Evolutionary conservation across 2,888 invertebrate genomes (phyloP).

Genomic region (Pimpla rufipes): DNA sequence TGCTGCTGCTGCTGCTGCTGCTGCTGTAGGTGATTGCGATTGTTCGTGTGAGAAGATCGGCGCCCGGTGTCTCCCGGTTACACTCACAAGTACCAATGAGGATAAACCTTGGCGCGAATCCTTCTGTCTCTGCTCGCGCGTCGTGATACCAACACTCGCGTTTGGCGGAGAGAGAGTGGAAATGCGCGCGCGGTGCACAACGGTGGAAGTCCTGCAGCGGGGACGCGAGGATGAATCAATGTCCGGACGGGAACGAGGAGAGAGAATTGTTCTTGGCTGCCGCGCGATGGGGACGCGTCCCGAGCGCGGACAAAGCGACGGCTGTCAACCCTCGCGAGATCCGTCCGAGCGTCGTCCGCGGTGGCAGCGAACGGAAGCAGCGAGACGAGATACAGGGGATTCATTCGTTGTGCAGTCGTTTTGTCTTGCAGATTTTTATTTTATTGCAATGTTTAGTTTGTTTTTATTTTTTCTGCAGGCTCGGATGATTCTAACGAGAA

Average conservation of each 20-base stretch:
- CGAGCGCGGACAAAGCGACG: constrained; percentile 68
- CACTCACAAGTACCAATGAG: neutral
- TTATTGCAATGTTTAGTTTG: too few relatives aligned
- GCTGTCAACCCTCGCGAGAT: constrained; percentile 68
- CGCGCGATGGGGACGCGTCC: constrained; percentile 55
- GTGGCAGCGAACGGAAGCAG: constrained; percentile 52
- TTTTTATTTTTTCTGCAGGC: neutral
- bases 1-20: constrained; percentile 53
- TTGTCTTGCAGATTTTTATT: neutral
- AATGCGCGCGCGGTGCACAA: constrained; percentile 61
- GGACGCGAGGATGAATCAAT: constrained; percentile 79
- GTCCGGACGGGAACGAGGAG: constrained; percentile 74
- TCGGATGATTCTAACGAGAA: too few relatives aligned
- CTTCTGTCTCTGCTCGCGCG: constrained; percentile 1
- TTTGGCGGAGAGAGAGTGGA: constrained; percentile 69
- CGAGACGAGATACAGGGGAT: constrained; percentile 28
- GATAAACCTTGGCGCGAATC: constrained; percentile 4
- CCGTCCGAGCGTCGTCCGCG: constrained; percentile 61
- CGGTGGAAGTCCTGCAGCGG: constrained; percentile 61
- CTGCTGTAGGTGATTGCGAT: constrained; percentile 56
- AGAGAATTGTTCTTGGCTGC: constrained; percentile 53
- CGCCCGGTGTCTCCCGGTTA: neutral
- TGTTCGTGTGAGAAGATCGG: constrained; percentile 54
- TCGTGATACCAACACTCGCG: constrained; percentile 55
- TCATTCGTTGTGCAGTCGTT: neutral